Evolutionary conservation across 2,113 vertebrate genomes (phyloP).

Genomic region (Ardeotis arabs): DNA sequence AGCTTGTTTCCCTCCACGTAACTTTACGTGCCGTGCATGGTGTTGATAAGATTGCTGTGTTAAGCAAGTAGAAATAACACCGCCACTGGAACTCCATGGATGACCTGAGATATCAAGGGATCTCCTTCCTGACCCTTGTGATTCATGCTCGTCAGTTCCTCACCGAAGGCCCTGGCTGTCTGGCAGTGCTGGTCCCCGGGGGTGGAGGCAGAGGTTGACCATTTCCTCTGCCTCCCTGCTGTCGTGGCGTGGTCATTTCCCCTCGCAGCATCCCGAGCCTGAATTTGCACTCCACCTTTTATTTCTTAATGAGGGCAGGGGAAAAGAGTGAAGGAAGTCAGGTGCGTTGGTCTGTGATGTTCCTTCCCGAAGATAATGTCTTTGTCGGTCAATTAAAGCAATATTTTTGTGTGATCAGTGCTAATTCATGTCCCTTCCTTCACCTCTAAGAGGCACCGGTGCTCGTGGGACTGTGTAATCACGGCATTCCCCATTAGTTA

Average conservation of each 20-base stretch:
- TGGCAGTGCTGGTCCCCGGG: not conserved
- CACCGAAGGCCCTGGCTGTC: not conserved
- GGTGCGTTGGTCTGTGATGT: not conserved
- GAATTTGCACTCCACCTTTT: not conserved
- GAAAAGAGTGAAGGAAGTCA: not conserved
- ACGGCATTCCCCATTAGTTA: not conserved
- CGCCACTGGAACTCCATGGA: not conserved
- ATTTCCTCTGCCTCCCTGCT: not conserved
- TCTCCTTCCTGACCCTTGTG: not conserved
- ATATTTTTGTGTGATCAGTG: not conserved
- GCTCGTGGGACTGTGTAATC: not conserved
- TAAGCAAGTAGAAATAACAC: not conserved
- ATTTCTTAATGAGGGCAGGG: not conserved
- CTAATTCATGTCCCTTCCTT: not conserved
- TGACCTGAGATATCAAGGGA: not conserved
- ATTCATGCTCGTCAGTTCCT: not conserved
- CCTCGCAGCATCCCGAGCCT: not conserved
- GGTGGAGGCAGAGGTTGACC: not conserved
- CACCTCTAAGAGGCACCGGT: not conserved
- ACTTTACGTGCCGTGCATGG: fast-evolving
- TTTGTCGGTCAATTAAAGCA: not conserved
- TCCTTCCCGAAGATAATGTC: not conserved
- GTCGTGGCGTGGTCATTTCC: fast-evolving
- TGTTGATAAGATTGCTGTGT: fast-evolving
- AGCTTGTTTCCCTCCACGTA: not conserved